Evolutionary conservation across 2,888 invertebrate genomes (phyloP), one percentile per base, ranked within the genome.

Genomic region (Xylocampa areola): DNA sequence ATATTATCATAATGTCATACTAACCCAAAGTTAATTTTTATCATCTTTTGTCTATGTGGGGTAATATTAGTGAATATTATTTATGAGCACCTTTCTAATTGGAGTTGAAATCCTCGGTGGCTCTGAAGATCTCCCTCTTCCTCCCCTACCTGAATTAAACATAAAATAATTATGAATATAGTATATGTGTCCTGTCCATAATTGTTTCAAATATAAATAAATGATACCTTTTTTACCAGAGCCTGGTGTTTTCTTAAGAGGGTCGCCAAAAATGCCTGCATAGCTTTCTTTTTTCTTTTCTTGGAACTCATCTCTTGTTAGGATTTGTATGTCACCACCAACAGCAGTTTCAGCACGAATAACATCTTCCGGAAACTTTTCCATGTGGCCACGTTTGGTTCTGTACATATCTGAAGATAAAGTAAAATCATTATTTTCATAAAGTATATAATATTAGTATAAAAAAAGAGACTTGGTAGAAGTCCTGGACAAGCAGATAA

Each of bases 281-380:
- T 93, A 94, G 66, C 90, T 92, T 70, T 90, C 88, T 69, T 88
- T 94, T 68, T 92, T 92, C 5, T 84, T 74, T 76, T 93, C 94
- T 72, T 91, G 87, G 65, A 91, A 93, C 73, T 94, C 95, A 29
- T 96, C 95, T 70, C 95, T 94, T 5, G 94, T 94, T 33, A 97
- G 86, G 67, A 97, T 97, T 68, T 96, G 94, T 16, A 95, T 95
- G 85, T 97, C 95, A 6, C 97, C 97, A 19, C 95, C 95, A 2
- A 96, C 96, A 52, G 95, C 93, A 39, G 94, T 94, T 82, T 98
- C 97, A 0, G 98, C 98, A 53, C 94, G 95, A 48, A 95, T 94
- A 1, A 98, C 95, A 87, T 97, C 97, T 39, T 95, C 95, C 0
- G 97, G 97, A 88, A 98, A 97, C 85, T 97, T 97, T 67, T 96